Percentiles rank a stretch among this genome's conserved stretches.
phyloP scores from a whole-genome alignment of 2,113 vertebrate species.

The Planiliza haematocheilus region DNA sequence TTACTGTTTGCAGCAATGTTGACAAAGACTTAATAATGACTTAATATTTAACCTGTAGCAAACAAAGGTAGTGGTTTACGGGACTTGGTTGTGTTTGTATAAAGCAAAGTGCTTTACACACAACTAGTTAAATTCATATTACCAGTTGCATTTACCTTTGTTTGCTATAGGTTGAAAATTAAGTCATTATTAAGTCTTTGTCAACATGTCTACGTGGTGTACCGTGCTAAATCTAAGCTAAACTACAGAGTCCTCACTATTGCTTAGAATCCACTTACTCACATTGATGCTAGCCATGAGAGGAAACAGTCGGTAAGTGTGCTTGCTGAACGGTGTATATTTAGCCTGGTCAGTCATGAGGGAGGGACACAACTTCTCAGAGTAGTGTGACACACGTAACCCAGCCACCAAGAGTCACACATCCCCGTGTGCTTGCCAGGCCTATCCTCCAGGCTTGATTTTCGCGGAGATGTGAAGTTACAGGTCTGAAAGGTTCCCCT shows the following conservation, averaged over 20 bases:
- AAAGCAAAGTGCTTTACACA: no score
- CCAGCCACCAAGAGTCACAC: slow-evolving; percentile 72
- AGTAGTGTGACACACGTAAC: slow-evolving; percentile 67
- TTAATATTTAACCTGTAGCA: background rate
- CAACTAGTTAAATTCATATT: no score
- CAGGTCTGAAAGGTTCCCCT: slow-evolving; percentile 70
- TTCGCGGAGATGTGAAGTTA: slow-evolving; percentile 70
- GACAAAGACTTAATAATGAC: background rate
- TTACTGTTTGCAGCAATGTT: background rate
- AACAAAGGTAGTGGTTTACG: no score
- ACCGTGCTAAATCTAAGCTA: slow-evolving; percentile 8
- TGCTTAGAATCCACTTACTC: slow-evolving; percentile 21
- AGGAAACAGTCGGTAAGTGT: slow-evolving; percentile 59
- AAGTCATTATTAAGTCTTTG: background rate
- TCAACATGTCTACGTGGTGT: no score
- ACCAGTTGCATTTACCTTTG: no score
- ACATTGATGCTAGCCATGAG: slow-evolving; percentile 26
- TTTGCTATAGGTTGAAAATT: background rate
- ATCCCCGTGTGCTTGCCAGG: slow-evolving; percentile 68
- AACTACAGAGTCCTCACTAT: background rate
- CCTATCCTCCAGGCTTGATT: slow-evolving; percentile 65
- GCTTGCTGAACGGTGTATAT: slow-evolving; percentile 61
- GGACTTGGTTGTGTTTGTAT: no score
- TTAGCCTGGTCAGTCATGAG: slow-evolving; percentile 74
- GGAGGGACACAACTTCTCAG: slow-evolving; percentile 69